phyloP scores from a whole-genome alignment of 2,797 vertebrate genomes.

The Spatula clypeata region DNA sequence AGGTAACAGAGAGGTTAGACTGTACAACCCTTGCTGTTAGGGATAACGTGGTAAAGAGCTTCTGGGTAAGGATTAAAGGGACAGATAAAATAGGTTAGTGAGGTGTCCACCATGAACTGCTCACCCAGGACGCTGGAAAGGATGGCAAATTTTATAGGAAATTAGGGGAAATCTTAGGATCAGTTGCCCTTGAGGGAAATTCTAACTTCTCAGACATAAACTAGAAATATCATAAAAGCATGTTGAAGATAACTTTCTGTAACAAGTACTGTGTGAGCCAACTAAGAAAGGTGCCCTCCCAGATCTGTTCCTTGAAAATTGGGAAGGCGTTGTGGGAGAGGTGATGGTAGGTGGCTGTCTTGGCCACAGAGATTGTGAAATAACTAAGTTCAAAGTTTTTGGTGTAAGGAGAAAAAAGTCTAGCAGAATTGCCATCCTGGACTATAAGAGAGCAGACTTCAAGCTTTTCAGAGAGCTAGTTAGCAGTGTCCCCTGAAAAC shows the following conservation, averaged over 20 bases:
- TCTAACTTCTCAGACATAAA: not conserved
- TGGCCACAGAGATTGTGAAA: not conserved
- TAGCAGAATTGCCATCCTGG: not conserved
- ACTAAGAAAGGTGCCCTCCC: not conserved
- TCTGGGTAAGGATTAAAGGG: not conserved
- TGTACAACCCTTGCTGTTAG: not conserved
- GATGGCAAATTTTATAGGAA: not conserved
- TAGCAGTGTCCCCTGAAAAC: not conserved
- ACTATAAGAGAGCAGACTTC: not conserved
- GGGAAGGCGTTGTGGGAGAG: not conserved
- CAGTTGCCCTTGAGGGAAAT: not conserved
- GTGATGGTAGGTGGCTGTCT: not conserved
- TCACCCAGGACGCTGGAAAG: not conserved
- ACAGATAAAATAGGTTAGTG: not conserved
- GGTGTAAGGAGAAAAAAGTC: not conserved
- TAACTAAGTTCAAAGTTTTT: not conserved
- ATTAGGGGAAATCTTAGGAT: not conserved
- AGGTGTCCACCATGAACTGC: not conserved
- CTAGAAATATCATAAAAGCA: not conserved
- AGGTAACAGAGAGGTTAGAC: not conserved
- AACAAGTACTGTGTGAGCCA: not conserved
- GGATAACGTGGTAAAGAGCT: not conserved
- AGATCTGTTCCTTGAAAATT: not conserved
- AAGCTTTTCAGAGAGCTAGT: not conserved
- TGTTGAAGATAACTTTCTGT: not conserved